Conservation (phyloP, 2,113 vertebrate genomes). For the Mesitornis unicolor region DNA sequence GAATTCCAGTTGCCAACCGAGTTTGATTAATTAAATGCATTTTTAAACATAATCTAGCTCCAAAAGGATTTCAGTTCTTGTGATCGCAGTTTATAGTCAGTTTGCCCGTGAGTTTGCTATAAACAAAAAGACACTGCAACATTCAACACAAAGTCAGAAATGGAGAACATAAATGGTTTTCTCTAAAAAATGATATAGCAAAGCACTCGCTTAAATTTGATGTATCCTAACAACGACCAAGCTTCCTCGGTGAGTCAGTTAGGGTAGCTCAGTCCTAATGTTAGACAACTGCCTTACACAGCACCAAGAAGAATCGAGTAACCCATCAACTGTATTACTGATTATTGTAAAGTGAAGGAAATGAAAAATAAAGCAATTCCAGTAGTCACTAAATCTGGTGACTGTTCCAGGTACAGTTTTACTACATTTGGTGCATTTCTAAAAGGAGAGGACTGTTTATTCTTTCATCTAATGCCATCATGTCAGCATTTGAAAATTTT, state of each 20-base stretch:
- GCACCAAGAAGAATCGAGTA: not conserved
- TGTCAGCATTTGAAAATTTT: not conserved
- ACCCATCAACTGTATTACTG: not conserved
- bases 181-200: not conserved
- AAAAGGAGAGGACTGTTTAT: not conserved
- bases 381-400: not conserved
- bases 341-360: not conserved
- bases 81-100: not conserved
- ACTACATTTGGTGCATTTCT: not conserved
- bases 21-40: not conserved
- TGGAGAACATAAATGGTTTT: not conserved
- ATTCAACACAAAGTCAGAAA: not conserved
- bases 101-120: not conserved
- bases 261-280: not conserved
- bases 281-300: not conserved
- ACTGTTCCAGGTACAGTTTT: not conserved
- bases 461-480: not conserved
- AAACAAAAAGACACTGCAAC: not conserved
- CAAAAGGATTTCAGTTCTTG: not conserved
- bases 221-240: not conserved
- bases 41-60: not conserved
- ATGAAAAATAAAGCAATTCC: not conserved
- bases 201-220: not conserved
- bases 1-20: not conserved
- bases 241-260: not conserved